Percentiles rank a stretch among this genome's conserved stretches.
phyloP scores from a whole-genome alignment of 2,888 invertebrate species.

The Petrolisthes cinctipes region DNA sequence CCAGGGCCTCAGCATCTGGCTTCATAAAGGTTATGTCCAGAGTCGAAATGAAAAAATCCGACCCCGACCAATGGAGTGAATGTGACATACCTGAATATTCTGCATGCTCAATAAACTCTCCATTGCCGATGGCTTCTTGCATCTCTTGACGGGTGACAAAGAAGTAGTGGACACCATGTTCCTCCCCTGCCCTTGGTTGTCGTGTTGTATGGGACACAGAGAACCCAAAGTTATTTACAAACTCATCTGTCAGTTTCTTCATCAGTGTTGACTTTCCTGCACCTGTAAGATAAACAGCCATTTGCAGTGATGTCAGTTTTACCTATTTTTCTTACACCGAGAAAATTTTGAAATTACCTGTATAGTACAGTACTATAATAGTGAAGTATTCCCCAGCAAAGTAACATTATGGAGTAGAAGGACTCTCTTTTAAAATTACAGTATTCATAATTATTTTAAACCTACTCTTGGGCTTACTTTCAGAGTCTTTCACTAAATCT shows the following conservation, averaged over 20 bases:
- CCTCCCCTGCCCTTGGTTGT: slow-evolving; percentile 82
- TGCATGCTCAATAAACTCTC: slow-evolving; percentile 93
- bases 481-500: too few relatives aligned
- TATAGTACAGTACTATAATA: not conserved
- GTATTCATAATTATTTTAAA: not conserved
- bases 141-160: slow-evolving; percentile 85
- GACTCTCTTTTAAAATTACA: not conserved
- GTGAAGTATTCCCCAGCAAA: too few relatives aligned
- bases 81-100: slow-evolving; percentile 80
- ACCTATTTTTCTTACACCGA: too few relatives aligned
- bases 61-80: not conserved
- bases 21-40: not conserved
- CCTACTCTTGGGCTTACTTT: not conserved
- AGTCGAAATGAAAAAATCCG: not conserved
- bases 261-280: slow-evolving; percentile 95
- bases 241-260: slow-evolving; percentile 86
- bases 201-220: slow-evolving; percentile 95
- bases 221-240: slow-evolving; percentile 90
- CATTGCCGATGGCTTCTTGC: slow-evolving; percentile 79
- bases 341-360: not conserved
- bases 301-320: too few relatives aligned
- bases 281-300: slow-evolving; percentile 74
- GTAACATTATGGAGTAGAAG: too few relatives aligned
- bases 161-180: slow-evolving; percentile 86
- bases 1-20: too few relatives aligned